Evolutionary conservation across 2,797 vertebrate species (phyloP), one percentile per base, ranked within the genome.

Genomic region (Chelon labrosus): DNA sequence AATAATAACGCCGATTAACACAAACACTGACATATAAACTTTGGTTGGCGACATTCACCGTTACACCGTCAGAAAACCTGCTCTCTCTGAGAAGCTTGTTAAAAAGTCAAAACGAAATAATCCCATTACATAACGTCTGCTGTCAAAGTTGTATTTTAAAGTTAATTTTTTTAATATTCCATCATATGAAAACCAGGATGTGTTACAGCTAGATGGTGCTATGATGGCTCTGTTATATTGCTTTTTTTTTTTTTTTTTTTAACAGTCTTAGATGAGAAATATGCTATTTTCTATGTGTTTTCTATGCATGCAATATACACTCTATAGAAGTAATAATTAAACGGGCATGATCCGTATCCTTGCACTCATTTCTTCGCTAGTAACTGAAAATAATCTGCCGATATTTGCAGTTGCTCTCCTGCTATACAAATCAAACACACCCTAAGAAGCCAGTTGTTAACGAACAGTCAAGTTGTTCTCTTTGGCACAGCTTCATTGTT

Each of bases 161-260:
- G 52, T 81, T 65, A 1, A 51, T 62, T 64, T 73, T 35, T 61
- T 22, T 27, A 12, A 9, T 71, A 27, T 65, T 59, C 47, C n/a
- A 65, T 7, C 50, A 42, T 38, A 1, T 59, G 10, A 77, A 84
- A 63, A 52, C 16, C 4, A 49, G 44, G 8, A 22, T 66, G 19
- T 66, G 55, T 80, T 72, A 55, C 89, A 90, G 80, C 90, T 91
- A 90, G 89, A 75, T 92, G 86, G 86, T 84, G 91, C 87, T 86
- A 35, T 83, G 80, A 65, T 71, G 72, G 62, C 62, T 79, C 35
- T 74, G 64, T 82, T 20, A 19, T 46, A n/a, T 27, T 60, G 22
- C 14, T 51, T 13, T 49, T 11, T 70, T n/a, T 61, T 47, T 22
- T 35, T 73, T 55, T 59, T 59, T 27, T 27, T 27, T 27, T 27